Evolutionary conservation across 2,113 vertebrate genomes (phyloP).

Genomic region (Smithornis capensis): DNA sequence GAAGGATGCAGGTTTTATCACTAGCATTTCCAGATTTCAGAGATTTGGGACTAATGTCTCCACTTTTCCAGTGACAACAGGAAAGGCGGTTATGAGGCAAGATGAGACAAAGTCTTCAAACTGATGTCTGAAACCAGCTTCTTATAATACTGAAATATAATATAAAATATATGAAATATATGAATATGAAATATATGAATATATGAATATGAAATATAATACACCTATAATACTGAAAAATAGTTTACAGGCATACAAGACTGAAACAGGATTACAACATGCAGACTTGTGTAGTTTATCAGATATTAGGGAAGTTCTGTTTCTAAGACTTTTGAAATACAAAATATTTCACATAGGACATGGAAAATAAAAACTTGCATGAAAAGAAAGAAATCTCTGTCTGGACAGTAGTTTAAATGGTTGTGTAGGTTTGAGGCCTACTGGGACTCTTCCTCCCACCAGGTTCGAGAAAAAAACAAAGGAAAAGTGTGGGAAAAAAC

Average conservation of each 20-base stretch:
- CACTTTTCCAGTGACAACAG: background rate
- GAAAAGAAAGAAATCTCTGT: background rate
- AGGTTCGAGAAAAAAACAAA: no score
- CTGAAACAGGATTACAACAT: background rate
- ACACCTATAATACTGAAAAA: background rate
- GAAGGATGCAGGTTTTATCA: background rate
- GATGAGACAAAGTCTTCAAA: background rate
- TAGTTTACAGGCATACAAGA: background rate
- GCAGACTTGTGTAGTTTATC: background rate
- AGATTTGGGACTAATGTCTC: background rate
- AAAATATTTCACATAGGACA: background rate
- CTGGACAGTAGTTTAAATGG: background rate
- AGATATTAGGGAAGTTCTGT: background rate
- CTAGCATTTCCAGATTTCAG: background rate
- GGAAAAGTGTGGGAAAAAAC: no score
- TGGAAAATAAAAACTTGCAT: background rate
- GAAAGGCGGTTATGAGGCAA: background rate
- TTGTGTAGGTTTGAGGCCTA: no score
- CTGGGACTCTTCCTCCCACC: no score
- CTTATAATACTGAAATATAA: no score
- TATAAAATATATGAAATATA: no score
- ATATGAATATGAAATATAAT: no score
- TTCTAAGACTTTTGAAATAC: background rate
- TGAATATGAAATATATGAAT: no score
- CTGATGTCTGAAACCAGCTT: background rate